phyloP scores from a whole-genome alignment of 2,797 vertebrate species.

The Florisuga fusca region DNA sequence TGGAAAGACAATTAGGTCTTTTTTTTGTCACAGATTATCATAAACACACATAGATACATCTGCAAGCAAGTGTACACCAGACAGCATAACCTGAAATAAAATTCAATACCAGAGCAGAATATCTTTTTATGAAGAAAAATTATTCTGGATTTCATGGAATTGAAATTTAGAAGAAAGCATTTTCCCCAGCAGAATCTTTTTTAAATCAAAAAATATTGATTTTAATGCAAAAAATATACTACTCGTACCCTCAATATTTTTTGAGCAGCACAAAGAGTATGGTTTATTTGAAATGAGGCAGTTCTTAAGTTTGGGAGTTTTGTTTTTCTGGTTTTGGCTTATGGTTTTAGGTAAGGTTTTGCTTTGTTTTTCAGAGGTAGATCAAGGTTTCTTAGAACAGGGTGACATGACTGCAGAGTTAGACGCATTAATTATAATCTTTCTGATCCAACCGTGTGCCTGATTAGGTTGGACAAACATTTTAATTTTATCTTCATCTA shows the following conservation, averaged over 20 bases:
- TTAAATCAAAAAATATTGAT: neutral
- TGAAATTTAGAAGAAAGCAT: neutral
- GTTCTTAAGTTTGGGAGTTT: rapidly evolving
- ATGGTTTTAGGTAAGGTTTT: neutral
- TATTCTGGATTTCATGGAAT: neutral
- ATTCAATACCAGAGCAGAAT: neutral
- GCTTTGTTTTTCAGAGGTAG: neutral
- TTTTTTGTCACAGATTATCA: neutral
- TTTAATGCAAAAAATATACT: neutral
- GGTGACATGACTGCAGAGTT: neutral
- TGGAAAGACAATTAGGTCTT: neutral
- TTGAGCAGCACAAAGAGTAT: neutral
- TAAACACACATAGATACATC: neutral
- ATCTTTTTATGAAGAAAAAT: neutral
- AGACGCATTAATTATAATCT: neutral
- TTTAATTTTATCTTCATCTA: neutral
- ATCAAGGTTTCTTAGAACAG: neutral
- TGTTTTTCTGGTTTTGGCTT: neutral
- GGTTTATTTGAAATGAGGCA: neutral
- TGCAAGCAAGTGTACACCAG: neutral
- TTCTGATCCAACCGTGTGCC: neutral
- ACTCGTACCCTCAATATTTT: rapidly evolving
- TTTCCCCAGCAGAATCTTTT: neutral
- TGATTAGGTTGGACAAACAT: neutral
- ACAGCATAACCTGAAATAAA: neutral